Evolutionary conservation across 2,888 invertebrate genomes (phyloP).

Genomic region (Rhamphomyia laevipes): DNA sequence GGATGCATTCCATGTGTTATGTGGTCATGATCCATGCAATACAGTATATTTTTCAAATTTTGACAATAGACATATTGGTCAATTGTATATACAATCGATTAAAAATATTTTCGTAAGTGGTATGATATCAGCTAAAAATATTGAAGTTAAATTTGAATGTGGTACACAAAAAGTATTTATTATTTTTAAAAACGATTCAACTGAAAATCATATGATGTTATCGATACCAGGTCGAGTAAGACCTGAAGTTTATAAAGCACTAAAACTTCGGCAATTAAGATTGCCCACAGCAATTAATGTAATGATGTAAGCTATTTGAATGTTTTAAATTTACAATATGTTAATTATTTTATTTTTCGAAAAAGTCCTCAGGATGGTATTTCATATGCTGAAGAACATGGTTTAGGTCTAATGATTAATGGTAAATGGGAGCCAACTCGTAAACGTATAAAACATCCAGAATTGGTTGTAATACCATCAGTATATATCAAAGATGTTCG

Average conservation of each 20-base stretch:
- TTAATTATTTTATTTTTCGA: neutral
- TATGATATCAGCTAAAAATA: conserved; percentile 31
- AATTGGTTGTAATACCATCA: conserved; percentile 48
- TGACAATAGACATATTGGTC: conserved; percentile 52
- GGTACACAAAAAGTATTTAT: conserved; percentile 53
- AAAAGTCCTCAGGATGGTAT: conserved; percentile 40
- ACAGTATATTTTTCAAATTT: conserved; percentile 58
- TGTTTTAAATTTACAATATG: neutral
- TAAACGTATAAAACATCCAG: conserved; percentile 29
- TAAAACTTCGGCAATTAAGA: conserved; percentile 52
- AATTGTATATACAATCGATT: conserved; percentile 53
- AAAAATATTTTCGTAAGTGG: conserved; percentile 45
- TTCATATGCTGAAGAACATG: conserved; percentile 35
- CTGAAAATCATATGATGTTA: conserved; percentile 27
- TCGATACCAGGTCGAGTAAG: conserved; percentile 49
- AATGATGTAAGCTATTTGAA: conserved; percentile 27
- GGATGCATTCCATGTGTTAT: conserved; percentile 51
- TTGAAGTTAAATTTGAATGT: conserved; percentile 34
- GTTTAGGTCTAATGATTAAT: conserved; percentile 25
- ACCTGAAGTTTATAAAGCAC: conserved; percentile 59
- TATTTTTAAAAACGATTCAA: conserved; percentile 44
- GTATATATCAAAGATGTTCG: conserved; percentile 41
- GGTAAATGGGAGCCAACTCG: conserved; percentile 24
- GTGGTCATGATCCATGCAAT: conserved; percentile 62
- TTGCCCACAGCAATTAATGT: conserved; percentile 20